A percentile compares a stretch with the other conserved stretches of the same genome.
Evolutionary conservation across 1,140 invertebrate genomes (phyloP).

Genomic region (Luehdorfia chinensis): DNA sequence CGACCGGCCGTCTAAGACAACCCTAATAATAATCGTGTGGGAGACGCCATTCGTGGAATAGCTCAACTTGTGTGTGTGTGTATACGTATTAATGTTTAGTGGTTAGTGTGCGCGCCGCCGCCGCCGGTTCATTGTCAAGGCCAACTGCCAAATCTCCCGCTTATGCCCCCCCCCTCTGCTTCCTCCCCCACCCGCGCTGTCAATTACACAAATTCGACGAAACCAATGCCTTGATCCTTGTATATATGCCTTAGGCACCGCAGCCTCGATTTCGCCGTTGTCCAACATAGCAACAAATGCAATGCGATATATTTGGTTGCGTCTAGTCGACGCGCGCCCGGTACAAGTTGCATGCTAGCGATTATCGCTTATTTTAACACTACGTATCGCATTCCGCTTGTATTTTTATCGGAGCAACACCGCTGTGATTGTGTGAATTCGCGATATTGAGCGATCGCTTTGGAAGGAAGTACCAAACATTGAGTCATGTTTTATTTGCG

Average conservation of each 20-base stretch:
- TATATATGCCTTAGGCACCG: slow-evolving; percentile 34
- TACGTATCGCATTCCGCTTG: slow-evolving; percentile 4
- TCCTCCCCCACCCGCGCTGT: slow-evolving; percentile 37
- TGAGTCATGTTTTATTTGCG: no score
- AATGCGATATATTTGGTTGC: background rate
- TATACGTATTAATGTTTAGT: slow-evolving; percentile 26
- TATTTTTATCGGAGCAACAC: no score
- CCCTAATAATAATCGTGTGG: slow-evolving; percentile 61
- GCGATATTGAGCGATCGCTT: no score
- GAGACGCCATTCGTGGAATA: slow-evolving; percentile 68
- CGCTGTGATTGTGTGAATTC: no score
- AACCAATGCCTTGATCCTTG: slow-evolving; percentile 36
- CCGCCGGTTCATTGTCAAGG: slow-evolving; percentile 75
- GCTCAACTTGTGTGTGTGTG: slow-evolving; percentile 47
- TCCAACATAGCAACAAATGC: slow-evolving; percentile 10
- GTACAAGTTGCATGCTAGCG: background rate
- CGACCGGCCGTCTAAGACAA: slow-evolving; percentile 36
- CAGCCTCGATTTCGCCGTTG: slow-evolving; percentile 23
- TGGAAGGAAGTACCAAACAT: no score
- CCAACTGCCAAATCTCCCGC: slow-evolving; percentile 73
- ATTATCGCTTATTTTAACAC: background rate
- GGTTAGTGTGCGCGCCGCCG: slow-evolving; percentile 57
- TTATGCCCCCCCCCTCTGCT: slow-evolving; percentile 47
- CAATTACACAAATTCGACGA: slow-evolving; percentile 60
- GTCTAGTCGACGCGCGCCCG: background rate